phyloP scores from a whole-genome alignment of 2,113 vertebrate species.

The Sinocyclocheilus anophthalmus region DNA sequence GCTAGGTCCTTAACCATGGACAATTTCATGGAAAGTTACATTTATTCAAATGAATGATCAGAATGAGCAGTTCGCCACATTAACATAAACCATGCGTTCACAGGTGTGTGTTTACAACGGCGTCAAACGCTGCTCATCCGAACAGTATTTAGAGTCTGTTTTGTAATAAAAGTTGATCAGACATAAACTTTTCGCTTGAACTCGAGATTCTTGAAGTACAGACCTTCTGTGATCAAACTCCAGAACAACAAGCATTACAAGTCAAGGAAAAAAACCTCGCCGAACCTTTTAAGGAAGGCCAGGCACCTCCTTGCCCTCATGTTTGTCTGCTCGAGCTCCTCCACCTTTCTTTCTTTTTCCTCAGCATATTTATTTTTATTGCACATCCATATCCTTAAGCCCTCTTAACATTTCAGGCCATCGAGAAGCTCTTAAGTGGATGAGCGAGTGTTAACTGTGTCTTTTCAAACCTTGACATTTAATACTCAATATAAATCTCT shows the following conservation, averaged over 20 bases:
- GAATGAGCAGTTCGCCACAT: not conserved
- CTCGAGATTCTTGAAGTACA: not conserved
- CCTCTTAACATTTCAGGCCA: slow-evolving; percentile 59
- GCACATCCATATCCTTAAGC: slow-evolving; percentile 49
- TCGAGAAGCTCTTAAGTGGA: slow-evolving; percentile 65
- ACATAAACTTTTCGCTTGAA: slow-evolving; percentile 7
- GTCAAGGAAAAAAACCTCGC: not conserved
- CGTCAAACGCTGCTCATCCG: not conserved
- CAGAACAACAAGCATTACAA: slow-evolving; percentile 1
- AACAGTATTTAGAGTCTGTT: not conserved
- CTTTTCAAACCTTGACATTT: slow-evolving; percentile 92
- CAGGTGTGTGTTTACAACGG: not conserved
- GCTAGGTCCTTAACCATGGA: not conserved
- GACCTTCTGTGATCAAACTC: not conserved
- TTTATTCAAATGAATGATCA: not conserved
- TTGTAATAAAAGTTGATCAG: slow-evolving; percentile 17
- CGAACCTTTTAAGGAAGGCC: slow-evolving; percentile 17
- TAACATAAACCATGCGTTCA: not conserved
- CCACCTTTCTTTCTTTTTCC: slow-evolving; percentile 32
- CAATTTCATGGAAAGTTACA: not conserved
- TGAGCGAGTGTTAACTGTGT: slow-evolving; percentile 82
- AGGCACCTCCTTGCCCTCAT: not conserved
- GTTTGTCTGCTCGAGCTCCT: slow-evolving; percentile 23
- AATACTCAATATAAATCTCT: slow-evolving; percentile 97
- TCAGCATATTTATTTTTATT: slow-evolving; percentile 57